Percentiles rank a stretch among this genome's conserved stretches.
Evolutionary conservation across 2,888 invertebrate genomes (phyloP).

Genomic region (Ctena decussata): DNA sequence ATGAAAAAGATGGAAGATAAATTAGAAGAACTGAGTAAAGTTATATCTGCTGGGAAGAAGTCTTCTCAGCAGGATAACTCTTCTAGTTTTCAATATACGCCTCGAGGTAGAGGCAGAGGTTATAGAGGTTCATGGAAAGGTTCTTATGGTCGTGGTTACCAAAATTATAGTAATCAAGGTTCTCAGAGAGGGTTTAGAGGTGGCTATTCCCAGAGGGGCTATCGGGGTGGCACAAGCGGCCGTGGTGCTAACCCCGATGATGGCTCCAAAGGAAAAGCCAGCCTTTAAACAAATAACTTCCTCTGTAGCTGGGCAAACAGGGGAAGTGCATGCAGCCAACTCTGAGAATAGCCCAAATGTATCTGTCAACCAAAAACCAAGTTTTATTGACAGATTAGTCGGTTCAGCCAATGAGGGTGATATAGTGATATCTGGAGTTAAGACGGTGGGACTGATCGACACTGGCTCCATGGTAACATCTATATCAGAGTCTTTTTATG

Average conservation of each 20-base stretch:
- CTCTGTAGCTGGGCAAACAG: slow-evolving; percentile 1
- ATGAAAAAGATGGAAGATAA: not conserved
- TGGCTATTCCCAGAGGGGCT: not conserved
- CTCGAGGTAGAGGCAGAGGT: not conserved
- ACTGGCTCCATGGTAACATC: not conserved
- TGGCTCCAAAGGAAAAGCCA: not conserved
- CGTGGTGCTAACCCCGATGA: not conserved
- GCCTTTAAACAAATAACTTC: not conserved
- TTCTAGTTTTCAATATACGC: not conserved
- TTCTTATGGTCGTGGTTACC: not conserved
- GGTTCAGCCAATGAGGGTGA: not conserved
- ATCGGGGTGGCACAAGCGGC: not conserved
- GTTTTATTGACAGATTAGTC: not conserved
- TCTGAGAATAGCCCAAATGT: not conserved
- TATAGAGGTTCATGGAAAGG: not conserved
- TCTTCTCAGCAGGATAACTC: not conserved
- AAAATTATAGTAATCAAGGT: not conserved
- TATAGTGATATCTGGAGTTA: not conserved
- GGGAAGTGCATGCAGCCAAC: not conserved
- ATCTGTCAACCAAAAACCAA: not conserved
- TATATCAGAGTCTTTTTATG: slow-evolving; percentile 17
- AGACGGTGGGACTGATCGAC: not conserved
- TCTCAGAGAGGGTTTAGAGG: not conserved
- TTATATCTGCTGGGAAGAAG: not conserved
- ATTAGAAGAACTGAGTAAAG: not conserved